Conservation (phyloP, 1,140 invertebrate genomes). For the Mylabris phalerata region DNA sequence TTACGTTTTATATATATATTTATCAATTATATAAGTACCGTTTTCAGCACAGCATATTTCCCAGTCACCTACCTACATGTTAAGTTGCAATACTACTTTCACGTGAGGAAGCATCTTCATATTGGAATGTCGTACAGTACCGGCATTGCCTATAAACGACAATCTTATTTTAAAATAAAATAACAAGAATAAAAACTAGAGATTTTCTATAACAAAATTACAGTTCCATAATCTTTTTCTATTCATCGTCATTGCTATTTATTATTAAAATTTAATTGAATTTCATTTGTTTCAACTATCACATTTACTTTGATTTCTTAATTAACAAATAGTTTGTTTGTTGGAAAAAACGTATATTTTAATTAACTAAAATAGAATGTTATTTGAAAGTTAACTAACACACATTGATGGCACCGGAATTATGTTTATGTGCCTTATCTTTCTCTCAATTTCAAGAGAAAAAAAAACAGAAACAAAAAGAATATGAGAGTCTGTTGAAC, state of each 20-base stretch:
- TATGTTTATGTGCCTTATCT: too few species aligned
- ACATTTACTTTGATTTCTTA: neutral
- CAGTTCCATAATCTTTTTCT: neutral
- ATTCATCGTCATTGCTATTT: neutral
- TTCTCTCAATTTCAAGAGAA: too few species aligned
- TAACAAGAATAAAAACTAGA: neutral
- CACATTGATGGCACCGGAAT: too few species aligned
- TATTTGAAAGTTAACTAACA: too few species aligned
- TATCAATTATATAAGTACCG: conserved; percentile 23
- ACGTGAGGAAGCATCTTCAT: conserved; percentile 31
- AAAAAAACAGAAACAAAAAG: too few species aligned
- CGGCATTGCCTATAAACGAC: neutral
- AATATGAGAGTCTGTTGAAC: too few species aligned
- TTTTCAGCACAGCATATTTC: conserved; percentile 21
- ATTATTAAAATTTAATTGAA: neutral
- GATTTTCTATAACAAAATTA: neutral
- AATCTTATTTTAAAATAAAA: neutral
- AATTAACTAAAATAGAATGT: too few species aligned
- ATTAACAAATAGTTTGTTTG: too few species aligned
- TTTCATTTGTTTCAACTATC: neutral
- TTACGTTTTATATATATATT: conserved; percentile 2
- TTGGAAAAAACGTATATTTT: too few species aligned
- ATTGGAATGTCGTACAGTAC: conserved; percentile 28
- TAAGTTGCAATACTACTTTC: conserved; percentile 32
- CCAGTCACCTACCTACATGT: conserved; percentile 32